These are phyloP conservation scores for Candoia aspera DNA, from an alignment of 2,113 vertebrate genomes.

Conservation along the genomic window DNA sequence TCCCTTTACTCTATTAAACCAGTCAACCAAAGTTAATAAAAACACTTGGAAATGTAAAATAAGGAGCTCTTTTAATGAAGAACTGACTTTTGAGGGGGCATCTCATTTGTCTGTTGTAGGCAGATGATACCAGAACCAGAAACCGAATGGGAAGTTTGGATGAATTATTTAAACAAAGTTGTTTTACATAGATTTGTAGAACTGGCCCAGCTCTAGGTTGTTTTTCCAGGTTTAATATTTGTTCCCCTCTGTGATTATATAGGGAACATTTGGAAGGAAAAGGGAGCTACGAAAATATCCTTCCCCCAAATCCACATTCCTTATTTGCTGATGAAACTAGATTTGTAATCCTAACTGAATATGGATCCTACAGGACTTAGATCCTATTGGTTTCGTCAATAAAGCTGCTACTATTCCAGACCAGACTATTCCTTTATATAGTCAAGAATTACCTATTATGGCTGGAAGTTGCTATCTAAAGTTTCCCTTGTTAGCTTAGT, in stretches of 20 bases:
- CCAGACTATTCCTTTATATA: background rate
- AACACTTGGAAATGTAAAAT: conserved; percentile 33
- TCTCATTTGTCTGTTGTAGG: conserved; percentile 37
- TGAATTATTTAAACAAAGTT: background rate
- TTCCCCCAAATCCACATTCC: background rate
- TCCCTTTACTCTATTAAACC: conserved; percentile 9
- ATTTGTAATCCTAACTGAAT: background rate
- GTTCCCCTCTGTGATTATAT: background rate
- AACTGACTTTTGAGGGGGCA: conserved; percentile 17
- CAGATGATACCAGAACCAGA: background rate
- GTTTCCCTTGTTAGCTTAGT: background rate
- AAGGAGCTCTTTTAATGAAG: conserved; percentile 33
- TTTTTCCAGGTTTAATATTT: background rate
- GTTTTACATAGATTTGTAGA: background rate
- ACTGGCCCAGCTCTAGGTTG: background rate
- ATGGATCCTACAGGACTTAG: background rate
- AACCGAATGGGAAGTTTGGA: background rate
- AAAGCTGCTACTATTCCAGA: background rate
- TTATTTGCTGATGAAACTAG: background rate
- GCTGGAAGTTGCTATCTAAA: background rate
- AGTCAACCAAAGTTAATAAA: fast-evolving
- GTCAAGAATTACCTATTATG: background rate
- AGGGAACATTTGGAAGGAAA: background rate
- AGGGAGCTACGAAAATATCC: background rate
- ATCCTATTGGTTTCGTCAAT: background rate